phyloP scores from a whole-genome alignment of 1,140 invertebrate species.

The Helicoverpa armigera region DNA sequence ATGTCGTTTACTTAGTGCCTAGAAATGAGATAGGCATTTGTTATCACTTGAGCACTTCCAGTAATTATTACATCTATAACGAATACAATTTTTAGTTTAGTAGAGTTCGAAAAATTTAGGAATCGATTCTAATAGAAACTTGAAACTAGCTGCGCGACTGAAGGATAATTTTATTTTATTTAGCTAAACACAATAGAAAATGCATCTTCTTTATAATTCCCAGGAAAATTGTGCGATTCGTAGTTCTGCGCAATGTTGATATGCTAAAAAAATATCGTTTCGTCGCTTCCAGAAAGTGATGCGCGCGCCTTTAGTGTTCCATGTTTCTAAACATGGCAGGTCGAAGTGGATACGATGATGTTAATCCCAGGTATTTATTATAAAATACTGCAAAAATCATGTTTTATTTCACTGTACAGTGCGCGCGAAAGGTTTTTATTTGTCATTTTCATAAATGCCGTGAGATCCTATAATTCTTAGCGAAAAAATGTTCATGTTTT shows the following conservation, averaged over 20 bases:
- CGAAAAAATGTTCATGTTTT: conserved; percentile 63
- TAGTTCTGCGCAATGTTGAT: conserved; percentile 32
- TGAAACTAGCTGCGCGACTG: no score
- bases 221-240: no score
- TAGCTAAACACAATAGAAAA: no score
- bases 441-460: conserved; percentile 30
- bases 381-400: conserved; percentile 61
- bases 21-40: no score
- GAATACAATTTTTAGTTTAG: no score
- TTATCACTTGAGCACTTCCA: no score
- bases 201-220: no score
- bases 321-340: conserved; percentile 87
- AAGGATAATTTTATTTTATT: no score
- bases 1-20: no score
- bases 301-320: conserved; percentile 81
- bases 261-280: conserved; percentile 25
- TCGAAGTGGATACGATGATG: conserved; percentile 85
- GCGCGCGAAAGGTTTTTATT: conserved; percentile 45
- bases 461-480: conserved; percentile 40
- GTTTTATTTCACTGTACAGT: conserved; percentile 26
- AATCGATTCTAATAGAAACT: no score
- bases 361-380: conserved; percentile 85
- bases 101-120: no score
- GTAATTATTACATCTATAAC: no score
- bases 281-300: conserved; percentile 70